Base-by-base conservation (phyloP, 2,888 invertebrate genomes). In the Phortica magna region DNA sequence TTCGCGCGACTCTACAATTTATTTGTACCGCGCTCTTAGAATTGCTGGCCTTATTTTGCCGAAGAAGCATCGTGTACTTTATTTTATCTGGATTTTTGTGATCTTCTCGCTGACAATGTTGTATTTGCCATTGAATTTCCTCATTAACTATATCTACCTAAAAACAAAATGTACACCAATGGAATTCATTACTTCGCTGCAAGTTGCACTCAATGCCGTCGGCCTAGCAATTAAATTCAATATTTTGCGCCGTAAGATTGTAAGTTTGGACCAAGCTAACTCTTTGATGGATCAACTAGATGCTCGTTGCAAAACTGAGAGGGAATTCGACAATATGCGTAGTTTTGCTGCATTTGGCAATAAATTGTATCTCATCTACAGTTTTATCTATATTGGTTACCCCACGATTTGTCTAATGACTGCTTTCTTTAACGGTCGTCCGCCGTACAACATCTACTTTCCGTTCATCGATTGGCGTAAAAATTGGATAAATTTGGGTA, bases 381-480 rank as follows among this genome's bases (percentile, higher is more conserved):
- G n/a, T 2, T 31, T 57, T 3, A 75, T 78, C 12, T 81, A 76
- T 39, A 7, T 75, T 19, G 14, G 75, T 1, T 81, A 79, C 31
- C 70, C 73, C 19, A 75, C 74, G 7, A 61, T 74, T 17, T 53
- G 77, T 22, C 48, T 81, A 2, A 3, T 81, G 9, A 76, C 79
- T 41, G 79, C 70, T 10, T 43, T 81, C 12, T 43, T 57, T 1
- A 79, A 81, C 48, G 64, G 74, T 6, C 76, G 77, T 7, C 77
- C 81, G 1, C 77, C 81, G 0, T 81, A 48, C 9, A 77, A 81
- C 19, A 79, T 79, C 0, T 81, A 81, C 31, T 72, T 74, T 55
- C 81, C 81, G n/a, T 76, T 76, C 12, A 22, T 81, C 0, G 71
- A 81, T 61, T 81, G 81, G 81, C 81, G 78, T 10, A n/a, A 71